Conservation (phyloP, 2,797 vertebrate species). For the Bradypodion pumilum region DNA sequence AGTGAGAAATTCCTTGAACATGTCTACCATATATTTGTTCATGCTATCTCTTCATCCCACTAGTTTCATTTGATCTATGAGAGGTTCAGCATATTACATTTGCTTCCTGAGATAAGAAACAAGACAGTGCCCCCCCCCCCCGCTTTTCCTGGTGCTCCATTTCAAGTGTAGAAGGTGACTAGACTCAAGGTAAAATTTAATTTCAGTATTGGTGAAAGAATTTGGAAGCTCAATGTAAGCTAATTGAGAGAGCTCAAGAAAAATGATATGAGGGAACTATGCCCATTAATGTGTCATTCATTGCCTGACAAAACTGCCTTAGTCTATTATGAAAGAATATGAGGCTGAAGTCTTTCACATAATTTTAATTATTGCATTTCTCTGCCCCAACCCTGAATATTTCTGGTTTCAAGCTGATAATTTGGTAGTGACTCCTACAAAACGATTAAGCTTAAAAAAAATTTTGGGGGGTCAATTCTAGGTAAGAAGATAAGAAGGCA, state of each 20-base stretch:
- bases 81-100: not conserved
- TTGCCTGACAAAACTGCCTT: not conserved
- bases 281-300: not conserved
- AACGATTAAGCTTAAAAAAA: constrained; percentile 43
- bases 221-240: not conserved
- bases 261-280: too few relatives aligned
- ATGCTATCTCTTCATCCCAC: not conserved
- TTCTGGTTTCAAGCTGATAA: constrained; percentile 33
- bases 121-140: not conserved
- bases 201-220: not conserved
- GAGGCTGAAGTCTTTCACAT: constrained; percentile 24
- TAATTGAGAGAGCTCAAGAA: not conserved
- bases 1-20: constrained; percentile 7
- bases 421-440: constrained; percentile 22
- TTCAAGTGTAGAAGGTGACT: not conserved
- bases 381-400: not conserved
- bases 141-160: too few relatives aligned
- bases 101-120: not conserved
- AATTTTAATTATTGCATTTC: constrained; percentile 40
- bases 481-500: constrained; percentile 17
- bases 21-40: not conserved
- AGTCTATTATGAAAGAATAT: constrained; percentile 1
- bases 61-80: constrained; percentile 8
- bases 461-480: too few relatives aligned
- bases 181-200: too few relatives aligned